Evolutionary conservation across 2,888 invertebrate genomes (phyloP), one percentile per base, ranked within the genome.

Genomic region (Imbricaverruca yamaguchii): DNA sequence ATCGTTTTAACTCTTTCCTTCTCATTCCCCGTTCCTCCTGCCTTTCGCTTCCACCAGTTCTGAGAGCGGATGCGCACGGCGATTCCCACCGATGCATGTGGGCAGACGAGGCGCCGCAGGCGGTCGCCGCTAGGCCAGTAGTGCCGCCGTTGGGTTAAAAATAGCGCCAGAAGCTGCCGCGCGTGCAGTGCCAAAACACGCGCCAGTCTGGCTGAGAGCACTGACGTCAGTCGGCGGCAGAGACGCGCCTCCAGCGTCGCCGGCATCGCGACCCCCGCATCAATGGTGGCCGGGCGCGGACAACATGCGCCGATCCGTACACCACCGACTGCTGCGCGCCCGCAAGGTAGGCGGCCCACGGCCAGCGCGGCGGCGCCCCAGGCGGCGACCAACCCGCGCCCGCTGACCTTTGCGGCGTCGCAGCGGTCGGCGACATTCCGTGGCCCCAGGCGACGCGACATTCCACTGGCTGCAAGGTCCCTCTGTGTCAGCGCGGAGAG

Each of bases 371-470:
- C 74, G 74, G 10, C 55, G 21, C 18, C 55, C 4, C 8, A 12
- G 53, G 1, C 61, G 53, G 57, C 21, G 53, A 18, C 39, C 39
- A 9, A 3, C 10, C 0, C 23, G 8, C 25, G 4, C 21, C 78
- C 21, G 56, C 53, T 23, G 53, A 25, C 21, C 53, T 23, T 23
- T 25, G 78, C 21, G 78, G 53, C 21, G 21, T 10, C 53, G 15
- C 55, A 21, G 55, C 63, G 21, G 87, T 85, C 13, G 86, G 88
- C 18, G 90, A 89, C 1, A 90, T 90, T 82, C 92, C 89, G 18
- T 91, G 89, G 13, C 92, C 88, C 86, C 39, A 39, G 93, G 93
- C 80, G 90, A 89, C 0, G 39, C 65, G 83, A 39, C 39, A 39
- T 39, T 39, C 39, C 84, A 84, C 11, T 86, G 90, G 90, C 89